These are phyloP conservation scores for Pedetes capensis DNA, from an alignment of 2,113 vertebrate genomes.

Conservation along the genomic window DNA sequence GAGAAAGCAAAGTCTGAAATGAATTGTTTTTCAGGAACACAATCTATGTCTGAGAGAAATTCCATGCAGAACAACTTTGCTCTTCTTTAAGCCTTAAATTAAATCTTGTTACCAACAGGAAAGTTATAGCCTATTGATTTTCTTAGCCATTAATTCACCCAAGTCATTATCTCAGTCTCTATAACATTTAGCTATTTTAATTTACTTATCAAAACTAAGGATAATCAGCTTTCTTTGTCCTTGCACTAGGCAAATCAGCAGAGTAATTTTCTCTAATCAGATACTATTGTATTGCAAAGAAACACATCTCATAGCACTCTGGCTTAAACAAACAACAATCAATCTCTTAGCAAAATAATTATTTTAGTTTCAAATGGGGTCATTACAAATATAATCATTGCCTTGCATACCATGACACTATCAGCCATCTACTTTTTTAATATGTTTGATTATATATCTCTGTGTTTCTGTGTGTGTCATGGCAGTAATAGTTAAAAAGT, in stretches of 20 bases:
- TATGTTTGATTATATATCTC: not conserved
- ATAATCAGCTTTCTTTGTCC: constrained; percentile 44
- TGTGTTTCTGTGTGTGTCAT: not conserved
- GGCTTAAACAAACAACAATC: not conserved
- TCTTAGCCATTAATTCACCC: constrained; percentile 56
- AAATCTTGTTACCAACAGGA: constrained; percentile 49
- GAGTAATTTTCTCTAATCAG: constrained; percentile 47
- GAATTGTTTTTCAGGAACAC: constrained; percentile 42
- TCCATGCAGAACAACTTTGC: constrained; percentile 39
- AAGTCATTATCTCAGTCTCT: constrained; percentile 47
- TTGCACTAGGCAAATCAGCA: constrained; percentile 40
- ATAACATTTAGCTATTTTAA: constrained; percentile 59
- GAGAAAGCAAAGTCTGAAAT: constrained; percentile 15
- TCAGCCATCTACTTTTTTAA: not conserved
- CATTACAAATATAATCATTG: constrained; percentile 4
- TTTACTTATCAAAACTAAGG: constrained; percentile 59
- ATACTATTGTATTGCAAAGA: constrained; percentile 30
- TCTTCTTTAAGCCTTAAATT: constrained; percentile 66
- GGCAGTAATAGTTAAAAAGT: not conserved
- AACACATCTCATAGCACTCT: not conserved
- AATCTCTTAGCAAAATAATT: not conserved
- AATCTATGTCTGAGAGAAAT: constrained; percentile 1
- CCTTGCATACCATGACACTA: not conserved
- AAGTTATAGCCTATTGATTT: constrained; percentile 69
- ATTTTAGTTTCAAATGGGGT: not conserved